These are phyloP conservation scores for Pediacus dermestoides DNA, from an alignment of 2,888 invertebrate genomes.

Conservation along the genomic window DNA sequence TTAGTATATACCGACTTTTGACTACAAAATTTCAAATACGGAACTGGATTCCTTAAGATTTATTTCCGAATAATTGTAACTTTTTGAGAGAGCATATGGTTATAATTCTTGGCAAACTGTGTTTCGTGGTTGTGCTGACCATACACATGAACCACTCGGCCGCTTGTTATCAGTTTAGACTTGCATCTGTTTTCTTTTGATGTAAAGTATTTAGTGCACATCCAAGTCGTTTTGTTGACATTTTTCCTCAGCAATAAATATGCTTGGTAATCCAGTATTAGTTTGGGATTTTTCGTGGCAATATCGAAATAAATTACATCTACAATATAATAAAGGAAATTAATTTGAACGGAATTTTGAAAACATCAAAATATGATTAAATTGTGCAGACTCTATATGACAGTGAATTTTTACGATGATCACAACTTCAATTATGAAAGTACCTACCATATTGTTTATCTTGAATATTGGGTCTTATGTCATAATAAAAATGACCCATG, in stretches of 20 bases:
- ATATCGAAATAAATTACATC: constrained; percentile 33
- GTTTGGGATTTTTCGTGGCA: constrained; percentile 35
- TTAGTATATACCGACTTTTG: neutral
- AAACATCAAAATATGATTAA: neutral
- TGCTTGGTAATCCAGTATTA: constrained; percentile 29
- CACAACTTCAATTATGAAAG: too few relatives aligned
- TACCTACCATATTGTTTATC: too few relatives aligned
- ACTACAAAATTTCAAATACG: neutral
- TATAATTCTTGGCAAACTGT: constrained; percentile 17
- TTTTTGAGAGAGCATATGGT: constrained; percentile 27
- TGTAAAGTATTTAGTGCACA: constrained; percentile 32
- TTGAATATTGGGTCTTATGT: too few relatives aligned
- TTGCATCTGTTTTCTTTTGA: constrained; percentile 29
- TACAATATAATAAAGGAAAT: constrained; percentile 23
- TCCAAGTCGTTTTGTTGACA: constrained; percentile 30
- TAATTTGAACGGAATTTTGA: neutral
- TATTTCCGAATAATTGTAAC: constrained; percentile 24
- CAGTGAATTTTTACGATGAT: neutral
- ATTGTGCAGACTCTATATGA: constrained; percentile 6
- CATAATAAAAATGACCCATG: too few relatives aligned
- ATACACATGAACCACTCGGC: constrained; percentile 28
- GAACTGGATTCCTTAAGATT: too few relatives aligned
- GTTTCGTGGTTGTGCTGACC: constrained; percentile 31
- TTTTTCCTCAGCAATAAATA: constrained; percentile 28
- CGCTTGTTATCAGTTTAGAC: constrained; percentile 28